A percentile compares a stretch with the other conserved stretches of the same genome.
phyloP scores from a whole-genome alignment of 2,113 vertebrate genomes.

The Danionella cerebrum region DNA sequence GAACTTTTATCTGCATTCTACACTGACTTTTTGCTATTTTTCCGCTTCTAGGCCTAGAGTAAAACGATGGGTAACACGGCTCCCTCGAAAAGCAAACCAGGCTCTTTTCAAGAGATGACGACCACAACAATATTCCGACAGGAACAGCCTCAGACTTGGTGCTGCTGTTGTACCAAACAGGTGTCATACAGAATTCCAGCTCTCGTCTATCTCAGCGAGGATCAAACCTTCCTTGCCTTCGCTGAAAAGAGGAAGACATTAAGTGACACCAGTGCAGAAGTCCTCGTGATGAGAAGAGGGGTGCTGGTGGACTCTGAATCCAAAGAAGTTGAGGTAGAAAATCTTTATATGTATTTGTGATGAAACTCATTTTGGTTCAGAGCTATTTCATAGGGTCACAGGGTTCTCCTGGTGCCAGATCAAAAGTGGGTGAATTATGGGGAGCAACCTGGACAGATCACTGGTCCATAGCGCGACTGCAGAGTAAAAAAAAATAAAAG shows the following conservation, averaged over 20 bases:
- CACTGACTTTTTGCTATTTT: not conserved
- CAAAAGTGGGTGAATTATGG: too few species aligned
- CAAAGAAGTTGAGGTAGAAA: constrained; percentile 69
- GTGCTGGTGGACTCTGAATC: constrained; percentile 23
- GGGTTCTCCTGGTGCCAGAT: too few species aligned
- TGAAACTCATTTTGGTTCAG: too few species aligned
- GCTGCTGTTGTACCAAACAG: not conserved
- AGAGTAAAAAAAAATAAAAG: too few species aligned
- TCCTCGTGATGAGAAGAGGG: constrained; percentile 78
- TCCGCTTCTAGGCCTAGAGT: not conserved
- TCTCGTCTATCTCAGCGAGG: constrained; percentile 67
- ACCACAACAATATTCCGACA: constrained; percentile 68
- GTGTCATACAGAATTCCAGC: constrained; percentile 82
- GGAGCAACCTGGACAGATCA: too few species aligned
- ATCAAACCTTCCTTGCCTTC: constrained; percentile 75
- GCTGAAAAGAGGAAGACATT: constrained; percentile 73
- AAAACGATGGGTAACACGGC: not conserved
- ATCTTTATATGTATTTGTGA: too few species aligned
- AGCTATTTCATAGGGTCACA: too few species aligned
- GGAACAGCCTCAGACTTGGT: constrained; percentile 26
- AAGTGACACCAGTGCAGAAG: constrained; percentile 67
- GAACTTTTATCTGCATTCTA: not conserved
- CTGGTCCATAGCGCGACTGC: too few species aligned
- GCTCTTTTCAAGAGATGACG: not conserved
- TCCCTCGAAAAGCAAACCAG: not conserved